Evolutionary conservation across 1,140 invertebrate species (phyloP), one percentile per base, ranked within the genome.

Genomic region (Drosophila teissieri): DNA sequence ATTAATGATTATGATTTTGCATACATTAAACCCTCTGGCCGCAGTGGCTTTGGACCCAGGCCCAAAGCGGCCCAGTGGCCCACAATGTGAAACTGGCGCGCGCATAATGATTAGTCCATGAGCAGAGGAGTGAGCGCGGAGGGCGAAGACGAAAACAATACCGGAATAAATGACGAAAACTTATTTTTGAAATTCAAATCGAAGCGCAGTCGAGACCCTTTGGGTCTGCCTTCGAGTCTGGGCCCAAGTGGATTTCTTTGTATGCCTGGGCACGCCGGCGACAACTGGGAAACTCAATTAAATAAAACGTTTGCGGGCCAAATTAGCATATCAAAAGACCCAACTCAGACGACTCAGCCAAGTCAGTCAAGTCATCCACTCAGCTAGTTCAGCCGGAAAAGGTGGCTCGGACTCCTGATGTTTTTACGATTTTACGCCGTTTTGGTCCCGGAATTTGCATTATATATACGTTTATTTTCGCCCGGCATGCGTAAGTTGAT

Each of bases 271-370:
- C 63, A 69, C 75, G 68, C 68, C 58, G 48, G 61, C 68, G 63
- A 76, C 76, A 84, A 67, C 70, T 84, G 76, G 45, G 68, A 69
- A 81, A 72, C 69, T 69, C 89, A 89, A 89, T 89, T 89, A 89
- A 89, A 89, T 84, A 80, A 89, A 89, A 90, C 85, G 84, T 83
- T 88, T 88, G 82, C 80, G 61, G 60, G 74, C 44, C 56, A 61
- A 84, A 89, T 89, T 89, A 89, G 64, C 84, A 89, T 89, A 89
- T 89, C 84, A 89, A 89, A 84, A 72, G 75, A 51, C 42, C 46
- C 57, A 72, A 72, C 51, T 62, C 73, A 77, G 65, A 40, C 57
- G 64, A 72, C 51, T 62, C 73, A 77, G 65, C 45, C 80, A 74
- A 67, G 55, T 62, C 73, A 69, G 67, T 69, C 64, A 72, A 85